phyloP scores from a whole-genome alignment of 2,888 invertebrate genomes.

The Protonemura montana region DNA sequence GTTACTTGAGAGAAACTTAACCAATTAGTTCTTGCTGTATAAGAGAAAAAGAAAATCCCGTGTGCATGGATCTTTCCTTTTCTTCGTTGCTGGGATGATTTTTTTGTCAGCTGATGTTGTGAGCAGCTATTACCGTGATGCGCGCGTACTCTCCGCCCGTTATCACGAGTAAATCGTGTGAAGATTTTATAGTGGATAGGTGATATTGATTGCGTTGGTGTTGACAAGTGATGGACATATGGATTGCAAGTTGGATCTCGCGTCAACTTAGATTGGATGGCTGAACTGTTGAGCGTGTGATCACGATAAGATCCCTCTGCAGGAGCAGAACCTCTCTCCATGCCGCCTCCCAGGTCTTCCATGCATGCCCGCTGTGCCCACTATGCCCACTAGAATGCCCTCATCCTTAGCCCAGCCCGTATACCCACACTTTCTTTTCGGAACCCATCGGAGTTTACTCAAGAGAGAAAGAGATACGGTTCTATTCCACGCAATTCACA shows the following conservation, averaged over 20 bases:
- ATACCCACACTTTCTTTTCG: neutral
- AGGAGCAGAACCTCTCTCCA: neutral
- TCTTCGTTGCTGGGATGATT: too few species aligned
- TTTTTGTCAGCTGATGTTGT: too few species aligned
- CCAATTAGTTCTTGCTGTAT: too few species aligned
- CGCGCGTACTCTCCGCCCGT: too few species aligned
- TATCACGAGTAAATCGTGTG: neutral
- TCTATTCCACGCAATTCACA: too few species aligned
- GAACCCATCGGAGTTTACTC: too few species aligned
- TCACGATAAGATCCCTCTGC: neutral
- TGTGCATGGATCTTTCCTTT: too few species aligned
- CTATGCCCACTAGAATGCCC: neutral
- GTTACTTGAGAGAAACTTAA: too few species aligned
- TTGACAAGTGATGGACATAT: neutral
- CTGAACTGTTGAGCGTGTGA: neutral
- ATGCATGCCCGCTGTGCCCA: neutral
- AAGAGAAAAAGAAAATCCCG: too few species aligned
- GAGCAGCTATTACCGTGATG: too few species aligned
- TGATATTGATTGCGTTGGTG: neutral
- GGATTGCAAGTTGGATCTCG: neutral
- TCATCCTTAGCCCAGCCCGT: neutral
- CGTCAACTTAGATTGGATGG: neutral
- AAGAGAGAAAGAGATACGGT: too few species aligned
- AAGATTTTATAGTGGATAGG: neutral
- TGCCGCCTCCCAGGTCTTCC: neutral